Base-by-base conservation (phyloP, 2,888 invertebrate genomes). In the Sisyra nigra region DNA sequence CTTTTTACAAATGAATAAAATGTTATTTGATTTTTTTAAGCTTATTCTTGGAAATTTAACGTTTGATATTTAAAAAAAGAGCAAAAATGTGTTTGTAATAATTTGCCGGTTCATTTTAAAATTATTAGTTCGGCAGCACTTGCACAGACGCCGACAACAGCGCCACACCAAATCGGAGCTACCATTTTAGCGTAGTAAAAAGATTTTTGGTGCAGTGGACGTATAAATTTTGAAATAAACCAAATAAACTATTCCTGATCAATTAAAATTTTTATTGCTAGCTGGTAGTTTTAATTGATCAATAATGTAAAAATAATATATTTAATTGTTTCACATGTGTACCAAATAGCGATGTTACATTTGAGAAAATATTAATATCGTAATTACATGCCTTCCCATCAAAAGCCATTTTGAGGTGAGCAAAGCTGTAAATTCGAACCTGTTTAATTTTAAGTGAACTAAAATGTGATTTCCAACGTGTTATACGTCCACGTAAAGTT, bases 341-440 rank as follows among this genome's bases (percentile, higher is more conserved):
- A 33, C n/a, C n/a, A 13, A 33, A 33, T 6, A 33, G 9, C 5
- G 3, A 13, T 13, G 33, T 33, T 8, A 18, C 18, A 37, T 10
- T 37, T 18, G 7, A 11, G 18, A 11, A 37, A 18, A 19, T 13
- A 11, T 19, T 9, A 15, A 37, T 7, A 37, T 37, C 15, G 10
- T 17, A 15, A 30, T 18, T 38, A 15, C 18, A 30, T 24, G 30
- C 29, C 32, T 10, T 30, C 30, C 40, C 13, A 15, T 30, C 13
- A 24, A 40, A 15, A 40, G 40, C 40, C 40, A 40, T 40, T 40
- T 40, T 40, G 19, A 40, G 40, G 40, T 40, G 40, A 40, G 40
- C 24, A 24, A 24, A 24, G 24, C 40, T 31, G 14, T 31, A 40
- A 40, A 40, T 40, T 40, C 40, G 40, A 40, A 40, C 10, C 14